A percentile compares a stretch with the other conserved stretches of the same genome.
phyloP scores from a whole-genome alignment of 1,140 invertebrate species.

The Macrobrachium rosenbergii region DNA sequence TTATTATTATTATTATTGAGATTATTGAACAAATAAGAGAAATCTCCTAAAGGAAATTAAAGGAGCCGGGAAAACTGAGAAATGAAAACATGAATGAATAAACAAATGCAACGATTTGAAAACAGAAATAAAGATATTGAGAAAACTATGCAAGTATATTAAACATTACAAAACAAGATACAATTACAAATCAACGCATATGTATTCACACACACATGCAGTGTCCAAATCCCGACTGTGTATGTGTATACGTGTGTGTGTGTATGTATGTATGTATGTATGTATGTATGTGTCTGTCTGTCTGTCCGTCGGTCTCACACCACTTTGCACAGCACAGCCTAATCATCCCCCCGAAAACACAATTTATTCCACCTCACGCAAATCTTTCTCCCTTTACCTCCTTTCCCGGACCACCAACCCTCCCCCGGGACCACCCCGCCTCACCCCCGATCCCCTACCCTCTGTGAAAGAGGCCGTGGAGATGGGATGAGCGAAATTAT shows the following conservation, averaged over 20 bases:
- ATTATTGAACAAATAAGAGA: no score
- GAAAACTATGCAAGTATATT: no score
- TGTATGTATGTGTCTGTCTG: constrained; percentile 27
- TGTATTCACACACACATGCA: no score
- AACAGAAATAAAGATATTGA: no score
- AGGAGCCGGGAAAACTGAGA: no score
- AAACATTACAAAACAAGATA: no score
- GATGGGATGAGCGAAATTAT: constrained; percentile 60
- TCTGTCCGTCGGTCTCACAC: constrained; percentile 8
- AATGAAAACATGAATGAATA: no score
- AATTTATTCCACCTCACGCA: constrained; percentile 50
- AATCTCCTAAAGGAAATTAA: no score
- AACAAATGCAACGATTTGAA: no score
- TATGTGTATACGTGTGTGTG: constrained; percentile 15
- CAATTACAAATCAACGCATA: no score
- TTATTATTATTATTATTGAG: no score
- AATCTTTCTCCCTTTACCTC: background rate
- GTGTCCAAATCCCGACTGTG: background rate
- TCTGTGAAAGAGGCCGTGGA: background rate
- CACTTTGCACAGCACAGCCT: background rate
- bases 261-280: constrained; percentile 34
- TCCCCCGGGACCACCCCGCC: background rate
- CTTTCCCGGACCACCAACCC: background rate
- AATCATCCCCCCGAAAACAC: background rate
- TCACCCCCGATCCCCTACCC: background rate